phyloP scores from a whole-genome alignment of 2,113 vertebrate species.

The Glaucomys volans region DNA sequence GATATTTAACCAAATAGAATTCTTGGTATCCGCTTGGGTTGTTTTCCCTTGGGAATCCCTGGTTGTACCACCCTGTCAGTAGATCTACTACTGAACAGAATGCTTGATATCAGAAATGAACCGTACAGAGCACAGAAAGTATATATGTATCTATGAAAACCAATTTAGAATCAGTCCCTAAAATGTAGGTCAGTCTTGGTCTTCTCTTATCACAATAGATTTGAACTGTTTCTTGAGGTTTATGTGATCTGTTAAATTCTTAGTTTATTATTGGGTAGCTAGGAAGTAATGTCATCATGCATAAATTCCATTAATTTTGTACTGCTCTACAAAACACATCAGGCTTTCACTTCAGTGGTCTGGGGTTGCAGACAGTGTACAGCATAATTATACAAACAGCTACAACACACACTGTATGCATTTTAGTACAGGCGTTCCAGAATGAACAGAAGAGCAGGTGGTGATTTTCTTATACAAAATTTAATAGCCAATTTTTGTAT shows the following conservation, averaged over 20 bases:
- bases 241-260: conserved; percentile 58
- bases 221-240: conserved; percentile 69
- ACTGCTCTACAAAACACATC: not conserved
- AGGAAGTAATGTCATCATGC: not conserved
- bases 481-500: conserved; percentile 53
- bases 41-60: not conserved
- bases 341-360: not conserved
- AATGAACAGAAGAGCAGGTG: conserved; percentile 70
- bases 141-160: not conserved
- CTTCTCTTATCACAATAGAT: conserved; percentile 51
- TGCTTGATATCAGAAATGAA: not conserved
- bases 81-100: not conserved
- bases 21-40: not conserved
- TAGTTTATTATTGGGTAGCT: not conserved
- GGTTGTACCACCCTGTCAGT: not conserved
- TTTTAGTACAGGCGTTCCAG: conserved; percentile 48
- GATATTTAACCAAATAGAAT: not conserved
- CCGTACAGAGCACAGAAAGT: not conserved
- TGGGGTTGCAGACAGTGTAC: not conserved
- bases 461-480: conserved; percentile 76
- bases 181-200: conserved; percentile 41
- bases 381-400: conserved; percentile 54
- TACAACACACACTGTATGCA: not conserved
- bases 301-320: conserved; percentile 35
- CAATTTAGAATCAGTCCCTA: not conserved